These are phyloP conservation scores for Monoplex corrugatus DNA, from an alignment of 2,888 invertebrate species.

Conservation along the genomic window DNA sequence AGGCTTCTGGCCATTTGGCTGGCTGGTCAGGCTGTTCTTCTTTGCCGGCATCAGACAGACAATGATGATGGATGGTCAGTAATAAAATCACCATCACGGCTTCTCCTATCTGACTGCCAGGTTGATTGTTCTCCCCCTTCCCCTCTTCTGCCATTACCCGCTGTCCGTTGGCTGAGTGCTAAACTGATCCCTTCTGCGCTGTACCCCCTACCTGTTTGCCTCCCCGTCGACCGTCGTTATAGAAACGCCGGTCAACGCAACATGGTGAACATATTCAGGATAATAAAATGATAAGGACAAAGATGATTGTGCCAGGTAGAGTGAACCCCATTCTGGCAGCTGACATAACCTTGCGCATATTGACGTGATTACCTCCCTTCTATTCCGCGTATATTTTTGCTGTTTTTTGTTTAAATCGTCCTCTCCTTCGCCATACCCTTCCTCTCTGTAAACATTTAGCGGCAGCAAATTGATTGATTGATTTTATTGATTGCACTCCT, in stretches of 20 bases:
- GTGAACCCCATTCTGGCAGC: slow-evolving; percentile 1
- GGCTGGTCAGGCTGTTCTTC: neutral
- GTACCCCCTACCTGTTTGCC: neutral
- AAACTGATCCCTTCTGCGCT: neutral
- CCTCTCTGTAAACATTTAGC: neutral
- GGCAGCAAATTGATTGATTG: neutral
- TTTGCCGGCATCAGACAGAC: slow-evolving; percentile 6
- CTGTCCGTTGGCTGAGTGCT: neutral
- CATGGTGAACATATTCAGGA: slow-evolving; percentile 15
- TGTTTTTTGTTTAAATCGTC: neutral
- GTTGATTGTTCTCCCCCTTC: slow-evolving; percentile 22
- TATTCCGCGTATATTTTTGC: neutral
- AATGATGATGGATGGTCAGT: slow-evolving; percentile 40
- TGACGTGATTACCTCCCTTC: neutral
- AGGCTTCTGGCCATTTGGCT: neutral
- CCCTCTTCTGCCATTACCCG: neutral
- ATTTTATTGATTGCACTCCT: neutral
- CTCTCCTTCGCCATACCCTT: neutral
- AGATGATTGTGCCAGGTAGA: neutral
- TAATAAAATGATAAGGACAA: slow-evolving; percentile 35
- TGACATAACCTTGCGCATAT: slow-evolving; percentile 13
- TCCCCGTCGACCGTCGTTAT: slow-evolving; percentile 19
- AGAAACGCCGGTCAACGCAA: neutral
- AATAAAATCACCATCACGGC: slow-evolving; percentile 42
- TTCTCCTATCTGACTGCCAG: slow-evolving; percentile 1